These are phyloP conservation scores for Nothura maculosa DNA, from an alignment of 2,797 vertebrate genomes.

Conservation along the genomic window DNA sequence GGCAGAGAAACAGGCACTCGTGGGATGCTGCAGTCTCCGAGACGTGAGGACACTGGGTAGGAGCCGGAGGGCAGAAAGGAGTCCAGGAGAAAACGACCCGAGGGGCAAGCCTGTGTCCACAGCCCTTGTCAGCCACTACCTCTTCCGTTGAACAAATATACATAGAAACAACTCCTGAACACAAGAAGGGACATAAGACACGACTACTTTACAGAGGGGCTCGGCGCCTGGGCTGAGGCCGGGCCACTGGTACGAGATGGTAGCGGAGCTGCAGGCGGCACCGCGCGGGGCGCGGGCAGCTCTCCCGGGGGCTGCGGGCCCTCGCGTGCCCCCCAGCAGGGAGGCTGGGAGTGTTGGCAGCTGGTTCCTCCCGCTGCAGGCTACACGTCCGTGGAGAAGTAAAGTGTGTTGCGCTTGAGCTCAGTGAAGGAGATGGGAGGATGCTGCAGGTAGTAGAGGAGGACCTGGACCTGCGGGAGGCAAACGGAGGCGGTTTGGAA, in stretches of 20 bases:
- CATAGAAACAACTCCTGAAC: conserved; percentile 77
- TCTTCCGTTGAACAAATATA: conserved; percentile 74
- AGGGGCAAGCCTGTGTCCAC: conserved; percentile 59
- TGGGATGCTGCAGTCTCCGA: conserved; percentile 60
- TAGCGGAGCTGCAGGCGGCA: conserved; percentile 73
- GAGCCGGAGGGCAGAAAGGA: background rate
- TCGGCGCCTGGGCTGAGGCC: conserved; percentile 2
- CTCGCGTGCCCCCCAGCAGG: conserved; percentile 54
- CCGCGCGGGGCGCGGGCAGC: conserved; percentile 49
- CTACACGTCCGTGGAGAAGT: conserved; percentile 98
- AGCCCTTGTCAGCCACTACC: conserved; percentile 67
- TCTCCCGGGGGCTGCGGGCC: conserved; percentile 32
- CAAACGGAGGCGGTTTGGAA: background rate
- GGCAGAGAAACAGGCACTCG: conserved; percentile 15
- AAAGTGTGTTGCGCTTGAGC: conserved; percentile 96
- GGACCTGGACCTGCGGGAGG: conserved; percentile 92
- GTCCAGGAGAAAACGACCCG: conserved; percentile 58
- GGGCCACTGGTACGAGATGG: conserved; percentile 68
- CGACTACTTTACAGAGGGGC: conserved; percentile 73
- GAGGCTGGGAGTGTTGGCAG: conserved; percentile 52
- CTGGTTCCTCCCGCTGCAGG: conserved; percentile 46
- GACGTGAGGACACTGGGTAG: conserved; percentile 27
- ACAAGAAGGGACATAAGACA: conserved; percentile 78
- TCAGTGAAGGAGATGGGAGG: conserved; percentile 94
- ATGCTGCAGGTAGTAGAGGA: conserved; percentile 98